These are phyloP conservation scores for Pogonocherus hispidulus DNA, from an alignment of 2,888 invertebrate species.

Conservation along the genomic window DNA sequence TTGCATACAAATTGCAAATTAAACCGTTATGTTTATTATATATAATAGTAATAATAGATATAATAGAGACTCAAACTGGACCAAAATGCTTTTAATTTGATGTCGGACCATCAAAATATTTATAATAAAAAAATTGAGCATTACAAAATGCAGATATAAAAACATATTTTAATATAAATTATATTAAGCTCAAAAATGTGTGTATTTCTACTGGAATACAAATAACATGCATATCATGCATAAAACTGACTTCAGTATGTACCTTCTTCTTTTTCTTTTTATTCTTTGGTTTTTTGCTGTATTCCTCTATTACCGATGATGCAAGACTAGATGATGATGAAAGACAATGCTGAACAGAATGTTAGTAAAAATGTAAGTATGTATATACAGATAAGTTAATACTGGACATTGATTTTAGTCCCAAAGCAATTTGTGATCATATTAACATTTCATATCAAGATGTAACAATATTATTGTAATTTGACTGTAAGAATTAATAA, in stretches of 20 bases:
- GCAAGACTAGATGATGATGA: slow-evolving; percentile 58
- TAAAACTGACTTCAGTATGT: slow-evolving; percentile 38
- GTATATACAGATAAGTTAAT: not conserved
- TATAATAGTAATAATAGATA: no score
- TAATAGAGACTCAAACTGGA: no score
- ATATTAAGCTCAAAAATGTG: not conserved
- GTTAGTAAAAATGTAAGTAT: slow-evolving; percentile 36
- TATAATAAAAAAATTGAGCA: not conserved
- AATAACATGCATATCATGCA: slow-evolving; percentile 24
- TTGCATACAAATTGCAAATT: no score
- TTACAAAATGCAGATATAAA: not conserved
- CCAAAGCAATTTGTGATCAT: not conserved
- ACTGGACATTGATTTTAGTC: slow-evolving; percentile 10
- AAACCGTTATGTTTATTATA: no score
- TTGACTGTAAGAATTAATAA: no score
- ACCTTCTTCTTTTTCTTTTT: slow-evolving; percentile 61
- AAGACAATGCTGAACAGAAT: slow-evolving; percentile 49
- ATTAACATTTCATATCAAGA: not conserved
- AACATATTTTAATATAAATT: not conserved
- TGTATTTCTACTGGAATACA: not conserved
- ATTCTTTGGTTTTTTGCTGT: slow-evolving; percentile 57
- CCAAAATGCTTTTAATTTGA: not conserved
- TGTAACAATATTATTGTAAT: no score
- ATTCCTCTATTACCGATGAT: slow-evolving; percentile 52
- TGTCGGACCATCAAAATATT: not conserved